Percentiles rank a stretch among this genome's conserved stretches.
Evolutionary conservation across 2,797 vertebrate genomes (phyloP).

Genomic region (Parambassis ranga): DNA sequence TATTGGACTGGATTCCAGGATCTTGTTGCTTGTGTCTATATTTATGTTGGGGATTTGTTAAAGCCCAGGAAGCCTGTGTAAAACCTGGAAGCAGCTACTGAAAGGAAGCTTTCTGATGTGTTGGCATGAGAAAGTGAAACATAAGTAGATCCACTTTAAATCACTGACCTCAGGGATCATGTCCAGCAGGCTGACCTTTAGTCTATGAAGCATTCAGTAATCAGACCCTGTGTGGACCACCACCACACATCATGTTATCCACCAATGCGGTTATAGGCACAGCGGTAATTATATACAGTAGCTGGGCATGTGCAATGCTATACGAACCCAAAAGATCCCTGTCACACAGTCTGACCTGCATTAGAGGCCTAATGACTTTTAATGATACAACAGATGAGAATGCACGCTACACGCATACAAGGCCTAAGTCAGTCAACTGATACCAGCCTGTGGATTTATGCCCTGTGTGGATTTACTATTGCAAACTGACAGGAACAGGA

Average conservation of each 20-base stretch:
- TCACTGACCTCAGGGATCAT: constrained; percentile 30
- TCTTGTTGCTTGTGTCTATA: constrained; percentile 21
- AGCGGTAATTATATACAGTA: constrained; percentile 46
- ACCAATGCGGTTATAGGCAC: constrained; percentile 1
- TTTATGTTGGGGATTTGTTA: constrained; percentile 19
- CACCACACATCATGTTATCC: constrained; percentile 2
- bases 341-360: constrained; percentile 28
- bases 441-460: constrained; percentile 19
- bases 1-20: too few relatives aligned
- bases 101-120: constrained; percentile 12
- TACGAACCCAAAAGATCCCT: constrained; percentile 37
- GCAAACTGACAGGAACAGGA: constrained; percentile 13
- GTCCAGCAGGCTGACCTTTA: constrained; percentile 54
- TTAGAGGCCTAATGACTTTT: constrained; percentile 7
- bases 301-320: constrained; percentile 19
- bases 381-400: constrained; percentile 23
- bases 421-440: constrained; percentile 26
- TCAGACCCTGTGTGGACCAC: constrained; percentile 50
- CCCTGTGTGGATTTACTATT: constrained; percentile 34
- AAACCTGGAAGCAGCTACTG: constrained; percentile 11
- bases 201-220: constrained; percentile 51
- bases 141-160: constrained; percentile 36
- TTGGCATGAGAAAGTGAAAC: constrained; percentile 40
- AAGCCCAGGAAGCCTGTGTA: background rate
- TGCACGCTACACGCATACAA: constrained; percentile 23